Evolutionary conservation across 2,888 invertebrate species (phyloP), one percentile per base, ranked within the genome.

Genomic region (Rhamphomyia laevipes): DNA sequence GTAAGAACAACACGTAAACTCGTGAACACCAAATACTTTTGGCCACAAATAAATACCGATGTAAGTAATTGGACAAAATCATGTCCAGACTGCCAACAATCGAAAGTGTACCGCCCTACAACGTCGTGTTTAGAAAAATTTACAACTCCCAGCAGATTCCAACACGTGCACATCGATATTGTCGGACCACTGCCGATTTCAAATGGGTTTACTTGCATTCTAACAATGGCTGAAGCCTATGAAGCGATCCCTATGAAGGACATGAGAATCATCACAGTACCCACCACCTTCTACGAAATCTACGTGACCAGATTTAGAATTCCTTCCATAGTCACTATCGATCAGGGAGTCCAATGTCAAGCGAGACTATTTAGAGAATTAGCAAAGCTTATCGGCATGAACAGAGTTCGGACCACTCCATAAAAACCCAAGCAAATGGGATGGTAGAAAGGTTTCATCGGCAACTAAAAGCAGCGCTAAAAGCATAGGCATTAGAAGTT

Each of bases 61-160:
- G n/a, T n/a, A n/a, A n/a, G n/a, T n/a, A n/a, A n/a, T n/a, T n/a
- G n/a, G n/a, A n/a, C n/a, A n/a, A n/a, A n/a, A n/a, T n/a, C 21
- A 17, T 52, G 52, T 33, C 46, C 30, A 1, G 21, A 21, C 7
- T 49, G 49, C 15, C 48, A 50, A 15, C 16, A 18, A n/a, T 47
- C 50, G 5, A 52, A 52, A 23, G n/a, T 48, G 12, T 12, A 30
- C 13, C 44, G 51, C 7, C 49, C 49, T 27, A 49, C 44, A 6
- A 48, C 31, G n/a, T 45, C 44, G 35, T 12, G 10, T 12, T 12
- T 33, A 38, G 42, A 23, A 2, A 23, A 16, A 23, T 41, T 47
- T 18, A 21, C 18, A 21, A 35, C 41, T 23, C 38, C 45, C 11
- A 9, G 7, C 11, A 6, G 35, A 9, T 37, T 37, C n/a, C 9